Evolutionary conservation across 2,888 invertebrate species (phyloP).

Genomic region (Cephus pygmeus): DNA sequence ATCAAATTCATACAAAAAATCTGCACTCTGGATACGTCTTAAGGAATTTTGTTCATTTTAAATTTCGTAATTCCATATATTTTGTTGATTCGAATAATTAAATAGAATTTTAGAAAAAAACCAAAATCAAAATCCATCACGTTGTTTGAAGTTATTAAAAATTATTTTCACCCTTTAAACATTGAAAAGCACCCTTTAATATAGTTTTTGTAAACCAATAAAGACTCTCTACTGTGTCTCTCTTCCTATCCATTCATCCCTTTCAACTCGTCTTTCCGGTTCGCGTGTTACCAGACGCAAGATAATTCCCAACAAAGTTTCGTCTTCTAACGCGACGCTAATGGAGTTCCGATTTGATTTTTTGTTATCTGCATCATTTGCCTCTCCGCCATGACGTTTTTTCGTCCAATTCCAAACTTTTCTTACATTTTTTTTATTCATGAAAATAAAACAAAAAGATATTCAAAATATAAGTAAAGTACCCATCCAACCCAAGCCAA

Average conservation of each 20-base stretch:
- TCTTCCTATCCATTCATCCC: constrained; percentile 28
- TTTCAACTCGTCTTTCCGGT: constrained; percentile 37
- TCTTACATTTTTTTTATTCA: neutral
- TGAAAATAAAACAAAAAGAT: no score
- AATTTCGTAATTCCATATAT: constrained; percentile 13
- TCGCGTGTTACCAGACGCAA: constrained; percentile 35
- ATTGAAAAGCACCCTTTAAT: constrained; percentile 37
- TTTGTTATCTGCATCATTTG: neutral
- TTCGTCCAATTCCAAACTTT: neutral
- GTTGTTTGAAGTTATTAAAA: neutral
- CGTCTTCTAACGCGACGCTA: constrained; percentile 31
- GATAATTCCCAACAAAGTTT: constrained; percentile 36
- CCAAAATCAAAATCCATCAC: neutral
- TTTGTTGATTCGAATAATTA: constrained; percentile 3
- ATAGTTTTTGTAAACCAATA: constrained; percentile 31
- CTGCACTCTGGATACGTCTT: neutral
- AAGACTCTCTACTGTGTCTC: constrained; percentile 14
- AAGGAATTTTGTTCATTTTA: neutral
- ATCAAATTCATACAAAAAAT: neutral
- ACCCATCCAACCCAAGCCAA: neutral
- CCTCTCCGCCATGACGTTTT: neutral
- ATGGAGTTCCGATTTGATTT: constrained; percentile 34
- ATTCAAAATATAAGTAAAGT: no score
- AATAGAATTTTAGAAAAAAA: neutral
- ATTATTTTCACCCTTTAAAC: constrained; percentile 16